Conservation (phyloP, 1,140 invertebrate genomes). For the Latrodectus geometricus region DNA sequence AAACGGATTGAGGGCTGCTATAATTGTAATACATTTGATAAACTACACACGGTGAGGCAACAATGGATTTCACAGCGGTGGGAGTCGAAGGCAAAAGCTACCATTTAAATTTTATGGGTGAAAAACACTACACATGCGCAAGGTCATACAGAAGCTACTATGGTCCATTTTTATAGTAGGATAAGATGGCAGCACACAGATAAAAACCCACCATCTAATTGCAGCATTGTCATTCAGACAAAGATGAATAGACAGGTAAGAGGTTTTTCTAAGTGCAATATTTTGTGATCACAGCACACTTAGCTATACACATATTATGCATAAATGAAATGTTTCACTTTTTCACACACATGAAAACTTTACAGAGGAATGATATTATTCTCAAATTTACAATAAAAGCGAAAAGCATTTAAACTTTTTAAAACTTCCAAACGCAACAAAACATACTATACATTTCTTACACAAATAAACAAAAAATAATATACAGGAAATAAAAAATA, state of each 20-base stretch:
- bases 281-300: conserved; percentile 22
- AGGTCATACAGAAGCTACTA: conserved; percentile 57
- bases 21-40: background rate
- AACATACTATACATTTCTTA: conserved; percentile 49
- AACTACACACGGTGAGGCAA: conserved; percentile 20
- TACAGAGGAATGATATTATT: conserved; percentile 42
- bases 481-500: conserved; percentile 37
- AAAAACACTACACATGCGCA: conserved; percentile 48
- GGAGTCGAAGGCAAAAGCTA: conserved; percentile 10
- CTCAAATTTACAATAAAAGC: conserved; percentile 7
- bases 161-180: conserved; percentile 33
- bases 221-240: conserved; percentile 48
- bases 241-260: conserved; percentile 49
- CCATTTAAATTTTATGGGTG: background rate
- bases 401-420: conserved; percentile 8
- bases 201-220: conserved; percentile 52
- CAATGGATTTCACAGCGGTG: conserved; percentile 18
- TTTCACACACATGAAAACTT: conserved; percentile 14
- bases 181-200: conserved; percentile 44
- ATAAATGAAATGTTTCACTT: conserved; percentile 17
- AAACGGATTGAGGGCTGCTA: no score
- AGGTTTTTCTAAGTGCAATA: conserved; percentile 37
- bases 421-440: conserved; percentile 45
- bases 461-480: conserved; percentile 23
- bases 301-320: conserved; percentile 28